Evolutionary conservation across 2,797 vertebrate genomes (phyloP).

Genomic region (Poeciliopsis presidionis): DNA sequence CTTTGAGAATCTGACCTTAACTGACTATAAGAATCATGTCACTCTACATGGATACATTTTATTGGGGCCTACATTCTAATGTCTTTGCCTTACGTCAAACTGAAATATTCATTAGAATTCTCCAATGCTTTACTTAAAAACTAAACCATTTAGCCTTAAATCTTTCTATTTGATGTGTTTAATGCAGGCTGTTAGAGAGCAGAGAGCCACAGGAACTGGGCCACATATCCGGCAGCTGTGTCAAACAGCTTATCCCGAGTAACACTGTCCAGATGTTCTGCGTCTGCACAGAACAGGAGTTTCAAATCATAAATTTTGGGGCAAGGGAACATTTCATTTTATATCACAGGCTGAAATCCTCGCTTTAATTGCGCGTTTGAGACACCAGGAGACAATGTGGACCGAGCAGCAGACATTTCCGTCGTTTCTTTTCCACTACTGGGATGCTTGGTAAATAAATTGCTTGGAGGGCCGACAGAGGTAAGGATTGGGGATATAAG

Average conservation of each 20-base stretch:
- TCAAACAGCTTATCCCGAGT: constrained; percentile 69
- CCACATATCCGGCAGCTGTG: constrained; percentile 64
- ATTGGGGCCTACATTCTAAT: background rate
- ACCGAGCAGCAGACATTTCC: constrained; percentile 29
- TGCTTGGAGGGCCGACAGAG: constrained; percentile 68
- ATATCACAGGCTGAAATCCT: constrained; percentile 46
- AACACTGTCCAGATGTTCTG: constrained; percentile 75
- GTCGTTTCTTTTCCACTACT: constrained; percentile 25
- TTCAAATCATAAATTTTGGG: constrained; percentile 41
- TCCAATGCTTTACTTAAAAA: background rate
- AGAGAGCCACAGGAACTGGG: constrained; percentile 50
- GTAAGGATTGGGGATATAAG: constrained; percentile 70
- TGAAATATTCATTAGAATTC: background rate
- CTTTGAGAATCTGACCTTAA: constrained; percentile 1
- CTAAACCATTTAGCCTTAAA: constrained; percentile 16
- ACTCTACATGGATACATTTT: no score
- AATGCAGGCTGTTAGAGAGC: constrained; percentile 39
- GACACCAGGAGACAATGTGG: constrained; percentile 39
- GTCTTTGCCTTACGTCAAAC: background rate
- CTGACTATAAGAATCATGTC: background rate
- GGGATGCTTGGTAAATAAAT: constrained; percentile 69
- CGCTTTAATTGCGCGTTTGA: constrained; percentile 29
- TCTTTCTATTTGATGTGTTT: constrained; percentile 23
- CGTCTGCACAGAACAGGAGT: constrained; percentile 52
- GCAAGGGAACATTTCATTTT: constrained; percentile 37